Percentiles rank a stretch among this genome's conserved stretches.
Evolutionary conservation across 1,140 invertebrate genomes (phyloP).

Genomic region (Bombus polaris): DNA sequence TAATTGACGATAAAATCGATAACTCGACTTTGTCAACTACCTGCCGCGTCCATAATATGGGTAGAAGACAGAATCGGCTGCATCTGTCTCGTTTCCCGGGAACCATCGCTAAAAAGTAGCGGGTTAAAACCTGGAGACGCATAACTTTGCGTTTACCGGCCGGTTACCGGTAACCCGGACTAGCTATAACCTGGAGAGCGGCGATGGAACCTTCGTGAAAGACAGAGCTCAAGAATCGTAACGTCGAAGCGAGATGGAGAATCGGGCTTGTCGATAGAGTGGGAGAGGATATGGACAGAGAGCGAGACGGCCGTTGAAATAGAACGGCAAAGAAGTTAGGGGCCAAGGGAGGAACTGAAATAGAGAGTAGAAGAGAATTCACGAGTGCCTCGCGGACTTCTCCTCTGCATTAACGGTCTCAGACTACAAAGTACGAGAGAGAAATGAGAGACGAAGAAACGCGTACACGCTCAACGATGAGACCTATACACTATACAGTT

Average conservation of each 20-base stretch:
- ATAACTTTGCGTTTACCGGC: constrained; percentile 50
- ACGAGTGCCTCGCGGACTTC: constrained; percentile 57
- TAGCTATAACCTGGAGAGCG: constrained; percentile 39
- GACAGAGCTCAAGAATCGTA: constrained; percentile 10
- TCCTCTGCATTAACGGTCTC: constrained; percentile 64
- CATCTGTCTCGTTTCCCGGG: not conserved
- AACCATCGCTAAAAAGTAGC: constrained; percentile 27
- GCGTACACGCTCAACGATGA: constrained; percentile 19
- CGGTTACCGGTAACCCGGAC: constrained; percentile 43
- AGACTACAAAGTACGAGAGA: constrained; percentile 49
- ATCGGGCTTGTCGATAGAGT: constrained; percentile 18
- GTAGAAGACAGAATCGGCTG: not conserved
- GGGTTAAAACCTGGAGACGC: constrained; percentile 31
- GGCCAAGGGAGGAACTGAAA: constrained; percentile 33
- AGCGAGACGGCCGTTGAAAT: constrained; percentile 21
- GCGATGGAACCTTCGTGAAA: constrained; percentile 2
- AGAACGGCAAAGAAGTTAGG: constrained; percentile 40
- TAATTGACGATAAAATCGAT: not conserved
- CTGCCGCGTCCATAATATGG: not conserved
- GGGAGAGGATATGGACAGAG: not conserved
- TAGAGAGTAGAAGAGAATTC: constrained; percentile 63
- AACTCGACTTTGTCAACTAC: not conserved
- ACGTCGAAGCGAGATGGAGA: constrained; percentile 4
- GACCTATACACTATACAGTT: constrained; percentile 18
- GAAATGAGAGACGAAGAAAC: constrained; percentile 8